Base-by-base conservation (phyloP, 1,140 invertebrate species). In the Caenorhabditis latens region DNA sequence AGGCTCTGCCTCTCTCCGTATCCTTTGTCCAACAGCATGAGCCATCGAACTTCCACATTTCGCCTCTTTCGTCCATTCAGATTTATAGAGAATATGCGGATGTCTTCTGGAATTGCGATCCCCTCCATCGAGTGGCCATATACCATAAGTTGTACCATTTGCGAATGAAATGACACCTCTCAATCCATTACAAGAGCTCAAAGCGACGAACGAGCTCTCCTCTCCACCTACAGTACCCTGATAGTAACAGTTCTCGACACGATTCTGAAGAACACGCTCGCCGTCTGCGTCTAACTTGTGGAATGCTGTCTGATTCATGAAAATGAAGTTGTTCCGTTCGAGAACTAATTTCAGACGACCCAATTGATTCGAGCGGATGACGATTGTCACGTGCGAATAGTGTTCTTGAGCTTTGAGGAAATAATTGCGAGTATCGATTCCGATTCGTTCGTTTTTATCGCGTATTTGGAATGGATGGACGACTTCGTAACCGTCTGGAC, bases 401-500 rank as follows among this genome's bases (percentile, higher is more conserved):
- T 92, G 91, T 71, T 89, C 89, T 55, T 89, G 89, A 32, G 88
- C 89, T 61, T 93, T 93, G 13, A 93, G 79, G 75, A 92, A 92
- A 84, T 92, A 91, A 58, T 92, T 91, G 9, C 89, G 89, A 11
- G 91, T 92, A 65, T 92, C 87, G 63, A 92, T 92, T n/a, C 91
- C 92, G 32, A 92, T 93, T 61, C 91, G 83, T 71, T 92, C 91
- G 85, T 92, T 93, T 67, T 92, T 92, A 42, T 92, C 91, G 9
- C 91, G 90, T 19, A 92, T 88, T 91, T 92, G 91, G 83, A 92
- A 92, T 2, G 91, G 91, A 88, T 92, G 90, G n/a, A 92, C 92
- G 50, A 92, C 88, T 75, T 91, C 91, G 71, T 90, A 92, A 14
- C 92, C 87, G 53, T 92, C 91, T 61, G 93, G 90, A 63, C 89